These are phyloP conservation scores for Dysdera silvatica DNA, from an alignment of 1,140 invertebrate species.

Conservation along the genomic window DNA sequence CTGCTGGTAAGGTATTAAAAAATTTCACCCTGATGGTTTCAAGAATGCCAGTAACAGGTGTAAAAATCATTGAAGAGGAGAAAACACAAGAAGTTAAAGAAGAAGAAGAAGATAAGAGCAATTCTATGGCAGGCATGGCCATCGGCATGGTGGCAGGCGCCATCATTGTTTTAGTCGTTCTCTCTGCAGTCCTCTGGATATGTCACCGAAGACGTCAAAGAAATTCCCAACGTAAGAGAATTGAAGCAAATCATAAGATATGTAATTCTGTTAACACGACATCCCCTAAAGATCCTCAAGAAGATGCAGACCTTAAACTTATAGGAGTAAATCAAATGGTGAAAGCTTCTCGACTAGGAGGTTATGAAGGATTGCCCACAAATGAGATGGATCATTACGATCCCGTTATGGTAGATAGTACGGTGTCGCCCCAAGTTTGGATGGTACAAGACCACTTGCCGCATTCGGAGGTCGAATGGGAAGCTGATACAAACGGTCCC, in stretches of 20 bases:
- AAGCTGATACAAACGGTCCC: slow-evolving; percentile 8
- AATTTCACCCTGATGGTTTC: slow-evolving; percentile 65
- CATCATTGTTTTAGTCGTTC: slow-evolving; percentile 63
- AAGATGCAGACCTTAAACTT: slow-evolving; percentile 25
- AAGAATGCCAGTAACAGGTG: slow-evolving; percentile 64
- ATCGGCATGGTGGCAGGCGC: slow-evolving; percentile 58
- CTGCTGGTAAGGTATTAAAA: slow-evolving; percentile 62
- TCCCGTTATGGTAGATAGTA: slow-evolving; percentile 8
- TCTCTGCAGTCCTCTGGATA: slow-evolving; percentile 55
- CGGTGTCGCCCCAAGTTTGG: slow-evolving; percentile 15
- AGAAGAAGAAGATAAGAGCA: slow-evolving; percentile 53
- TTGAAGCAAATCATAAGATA: slow-evolving; percentile 27
- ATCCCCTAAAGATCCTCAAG: slow-evolving; percentile 9
- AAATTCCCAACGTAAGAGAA: slow-evolving; percentile 12
- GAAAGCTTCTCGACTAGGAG: slow-evolving; percentile 42
- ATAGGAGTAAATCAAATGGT: slow-evolving; percentile 50
- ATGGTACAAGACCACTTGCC: slow-evolving; percentile 20
- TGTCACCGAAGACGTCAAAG: slow-evolving; percentile 19
- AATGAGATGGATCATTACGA: slow-evolving; percentile 37
- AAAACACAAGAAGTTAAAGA: slow-evolving; percentile 31
- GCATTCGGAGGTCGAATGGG: slow-evolving; percentile 14
- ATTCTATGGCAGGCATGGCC: slow-evolving; percentile 73
- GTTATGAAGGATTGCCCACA: slow-evolving; percentile 39
- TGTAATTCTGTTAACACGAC: slow-evolving; percentile 22
- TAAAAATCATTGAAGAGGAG: slow-evolving; percentile 38